Evolutionary conservation across 2,797 vertebrate species (phyloP), one percentile per base, ranked within the genome.

Genomic region (Brachyalestes nurse): DNA sequence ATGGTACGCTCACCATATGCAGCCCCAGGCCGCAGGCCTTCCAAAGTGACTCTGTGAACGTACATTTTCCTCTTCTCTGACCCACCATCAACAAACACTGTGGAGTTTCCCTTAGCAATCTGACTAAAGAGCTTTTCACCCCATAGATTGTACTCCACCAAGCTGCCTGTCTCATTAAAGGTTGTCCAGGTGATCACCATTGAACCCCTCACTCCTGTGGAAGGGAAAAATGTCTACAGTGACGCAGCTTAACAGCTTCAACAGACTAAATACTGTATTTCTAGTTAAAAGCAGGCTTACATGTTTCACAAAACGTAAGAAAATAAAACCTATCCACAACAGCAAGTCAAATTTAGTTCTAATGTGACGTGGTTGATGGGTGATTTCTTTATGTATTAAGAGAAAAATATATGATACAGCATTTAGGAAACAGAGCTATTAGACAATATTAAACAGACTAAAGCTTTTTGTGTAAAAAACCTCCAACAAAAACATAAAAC

Each of bases 111-210:
- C 72, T 75, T 89, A 34, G 94, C 86, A 0, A 66, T 88, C 62
- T 89, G 75, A 2, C 92, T 88, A 82, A 96, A 95, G 8, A 92
- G 84, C 6, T 71, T 86, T 16, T 86, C 90, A 0, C 93, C 91
- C 74, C 92, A 88, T 49, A 86, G 38, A 14, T 93, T 89, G 0
- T 94, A 97, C 88, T 96, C 93, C 81, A 97, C 96, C 12, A 87
- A 77, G 0, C 95, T 96, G 21, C 86, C 88, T 0, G 95, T 92
- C 21, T 91, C 86, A 57, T 88, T 91, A 82, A 93, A 93, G 0
- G 95, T 97, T 55, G 93, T 96, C 97, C 96, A 97, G 38, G 96
- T 97, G 57, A 97, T 93, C 0, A 91, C 89, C 95, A 97, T 97
- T 64, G 94, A 93, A 38, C 91, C 90, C 0, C 94, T 86, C 3